Conservation (phyloP, 2,888 invertebrate species). For the Tuta absoluta region DNA sequence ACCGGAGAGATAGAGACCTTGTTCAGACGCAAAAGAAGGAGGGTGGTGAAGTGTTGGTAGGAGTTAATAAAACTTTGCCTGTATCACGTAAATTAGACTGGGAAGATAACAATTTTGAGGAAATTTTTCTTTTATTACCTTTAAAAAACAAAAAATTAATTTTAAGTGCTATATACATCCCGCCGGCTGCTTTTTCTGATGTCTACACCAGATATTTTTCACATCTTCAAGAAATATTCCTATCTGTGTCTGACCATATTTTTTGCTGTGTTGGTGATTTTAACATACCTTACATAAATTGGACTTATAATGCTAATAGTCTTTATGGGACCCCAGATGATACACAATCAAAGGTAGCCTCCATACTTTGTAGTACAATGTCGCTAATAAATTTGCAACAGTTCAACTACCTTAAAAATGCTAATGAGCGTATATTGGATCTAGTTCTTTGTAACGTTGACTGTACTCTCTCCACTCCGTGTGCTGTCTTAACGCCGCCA, state of each 20-base stretch:
- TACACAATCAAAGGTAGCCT: not conserved
- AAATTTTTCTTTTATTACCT: not conserved
- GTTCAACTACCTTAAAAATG: not conserved
- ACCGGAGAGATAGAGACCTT: not conserved
- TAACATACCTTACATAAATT: not conserved
- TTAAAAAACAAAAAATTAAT: not conserved
- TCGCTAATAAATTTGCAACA: not conserved
- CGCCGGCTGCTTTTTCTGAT: no score
- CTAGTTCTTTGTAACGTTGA: not conserved
- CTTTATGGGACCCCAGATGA: not conserved
- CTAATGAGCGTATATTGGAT: not conserved
- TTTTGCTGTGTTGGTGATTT: no score
- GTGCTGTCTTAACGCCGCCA: not conserved
- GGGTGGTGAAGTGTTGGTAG: slow-evolving; percentile 12
- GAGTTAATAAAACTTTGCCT: not conserved
- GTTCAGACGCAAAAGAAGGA: not conserved
- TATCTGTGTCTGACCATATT: no score
- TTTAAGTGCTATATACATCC: no score
- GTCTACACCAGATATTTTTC: no score
- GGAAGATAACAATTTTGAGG: not conserved
- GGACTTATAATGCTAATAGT: not conserved
- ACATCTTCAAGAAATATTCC: no score
- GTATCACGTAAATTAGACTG: not conserved
- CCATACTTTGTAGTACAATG: not conserved
- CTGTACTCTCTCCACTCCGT: not conserved